Evolutionary conservation across 2,113 vertebrate genomes (phyloP), one percentile per base, ranked within the genome.

Genomic region (Nipponia nippon): DNA sequence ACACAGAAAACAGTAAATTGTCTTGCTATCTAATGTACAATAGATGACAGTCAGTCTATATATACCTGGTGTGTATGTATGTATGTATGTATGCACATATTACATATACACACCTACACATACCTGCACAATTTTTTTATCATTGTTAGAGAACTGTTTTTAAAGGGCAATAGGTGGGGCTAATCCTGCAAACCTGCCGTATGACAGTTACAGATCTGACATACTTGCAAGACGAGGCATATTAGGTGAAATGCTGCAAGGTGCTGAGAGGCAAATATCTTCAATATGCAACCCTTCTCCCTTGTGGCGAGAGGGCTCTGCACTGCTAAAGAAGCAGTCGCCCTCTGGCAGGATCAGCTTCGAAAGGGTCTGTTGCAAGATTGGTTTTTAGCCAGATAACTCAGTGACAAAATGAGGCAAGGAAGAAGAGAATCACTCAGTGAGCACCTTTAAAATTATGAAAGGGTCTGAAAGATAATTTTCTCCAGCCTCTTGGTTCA

Each of bases 391-490:
- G 58, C 47, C 59, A 93, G 81, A 81, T 69, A 93, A 78, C 52
- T 93, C 90, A 50, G 40, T 27, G 22, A 82, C 78, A 95, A 87
- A 95, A 89, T 65, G 66, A 91, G 36, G 65, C 19, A 65, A 87
- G 73, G 34, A 87, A 84, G 65, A 91, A 72, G 32, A 16, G 49
- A 86, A 93, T 81, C 63, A 86, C 50, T 73, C 46, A 7, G 44
- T 87, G 52, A 91, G 69, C 21, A 91, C 61, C 36, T 94, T 82
- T 44, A 89, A 89, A 95, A 87, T 79, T 95, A 92, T 59, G 40
- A 87, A 92, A 83, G 50, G 19, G 10, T 46, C 50, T 81, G 61
- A 93, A 84, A 87, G 83, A 89, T 26, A 21, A 83, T 85, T 91
- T 82, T 87, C 66, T 85, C n/a, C 42, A 73, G 36, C n/a, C 13